Evolutionary conservation across 2,797 vertebrate genomes (phyloP).

Genomic region (Nasua narica): DNA sequence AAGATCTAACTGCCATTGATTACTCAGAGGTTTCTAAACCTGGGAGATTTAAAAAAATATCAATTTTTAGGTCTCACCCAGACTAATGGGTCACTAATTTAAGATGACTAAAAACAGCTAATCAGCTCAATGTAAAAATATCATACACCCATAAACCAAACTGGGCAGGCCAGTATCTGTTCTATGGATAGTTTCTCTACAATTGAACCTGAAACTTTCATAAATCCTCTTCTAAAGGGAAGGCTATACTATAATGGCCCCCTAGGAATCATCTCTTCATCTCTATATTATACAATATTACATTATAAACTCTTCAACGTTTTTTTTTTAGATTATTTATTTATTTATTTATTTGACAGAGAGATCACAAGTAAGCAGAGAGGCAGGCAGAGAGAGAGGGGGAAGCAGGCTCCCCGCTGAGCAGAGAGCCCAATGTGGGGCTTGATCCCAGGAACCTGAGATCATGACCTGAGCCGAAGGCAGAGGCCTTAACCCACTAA

Average conservation of each 20-base stretch:
- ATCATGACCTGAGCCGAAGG: too few relatives aligned
- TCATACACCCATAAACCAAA: background rate
- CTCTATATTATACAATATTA: background rate
- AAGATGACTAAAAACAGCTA: background rate
- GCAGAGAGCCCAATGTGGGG: too few relatives aligned
- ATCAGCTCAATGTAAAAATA: background rate
- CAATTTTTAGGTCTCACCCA: background rate
- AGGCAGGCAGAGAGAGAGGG: too few relatives aligned
- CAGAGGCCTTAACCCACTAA: too few relatives aligned
- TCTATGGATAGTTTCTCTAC: background rate
- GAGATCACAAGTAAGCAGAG: too few relatives aligned
- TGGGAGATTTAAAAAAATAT: background rate
- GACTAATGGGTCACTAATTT: background rate
- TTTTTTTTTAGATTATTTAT: too few relatives aligned
- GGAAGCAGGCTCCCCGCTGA: too few relatives aligned
- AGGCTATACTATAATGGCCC: background rate
- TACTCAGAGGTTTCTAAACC: slow-evolving; percentile 15
- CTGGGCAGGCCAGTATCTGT: background rate
- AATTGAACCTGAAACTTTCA: background rate
- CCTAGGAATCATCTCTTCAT: background rate
- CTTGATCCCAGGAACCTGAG: too few relatives aligned
- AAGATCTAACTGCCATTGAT: background rate
- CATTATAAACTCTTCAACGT: background rate
- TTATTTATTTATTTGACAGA: too few relatives aligned
- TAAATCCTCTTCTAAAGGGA: background rate